Conservation (phyloP, 2,797 vertebrate genomes). For the Eulemur albifrons region DNA sequence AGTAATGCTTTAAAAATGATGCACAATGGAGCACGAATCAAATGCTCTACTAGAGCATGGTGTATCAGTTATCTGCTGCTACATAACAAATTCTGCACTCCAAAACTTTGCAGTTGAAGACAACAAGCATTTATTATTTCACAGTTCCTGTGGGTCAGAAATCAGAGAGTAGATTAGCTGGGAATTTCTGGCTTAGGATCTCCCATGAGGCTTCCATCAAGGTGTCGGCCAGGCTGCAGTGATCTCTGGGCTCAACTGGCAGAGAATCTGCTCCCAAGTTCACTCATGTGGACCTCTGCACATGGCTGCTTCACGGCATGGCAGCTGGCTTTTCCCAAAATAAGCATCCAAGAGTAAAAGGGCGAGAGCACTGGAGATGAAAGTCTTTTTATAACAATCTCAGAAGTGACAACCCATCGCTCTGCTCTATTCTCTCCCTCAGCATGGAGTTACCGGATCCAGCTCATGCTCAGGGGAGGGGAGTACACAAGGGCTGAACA, state of each 20-base stretch:
- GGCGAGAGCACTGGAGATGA: neutral
- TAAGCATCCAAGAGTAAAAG: neutral
- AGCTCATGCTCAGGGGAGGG: neutral
- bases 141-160: neutral
- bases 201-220: neutral
- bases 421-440: neutral
- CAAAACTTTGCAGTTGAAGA: neutral
- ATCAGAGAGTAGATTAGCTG: neutral
- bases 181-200: neutral
- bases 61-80: neutral
- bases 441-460: neutral
- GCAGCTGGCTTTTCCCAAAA: neutral
- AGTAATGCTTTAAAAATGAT: neutral
- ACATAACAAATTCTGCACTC: neutral
- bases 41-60: neutral
- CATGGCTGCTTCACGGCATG: neutral
- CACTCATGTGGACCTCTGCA: neutral
- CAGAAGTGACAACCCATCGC: neutral
- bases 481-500: neutral
- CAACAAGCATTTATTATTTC: neutral
- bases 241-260: neutral
- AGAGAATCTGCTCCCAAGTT: neutral
- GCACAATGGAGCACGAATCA: neutral
- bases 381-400: neutral
- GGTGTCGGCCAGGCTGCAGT: neutral